Evolutionary conservation across 2,797 vertebrate species (phyloP).

Genomic region (Acanthurus leucopareius): DNA sequence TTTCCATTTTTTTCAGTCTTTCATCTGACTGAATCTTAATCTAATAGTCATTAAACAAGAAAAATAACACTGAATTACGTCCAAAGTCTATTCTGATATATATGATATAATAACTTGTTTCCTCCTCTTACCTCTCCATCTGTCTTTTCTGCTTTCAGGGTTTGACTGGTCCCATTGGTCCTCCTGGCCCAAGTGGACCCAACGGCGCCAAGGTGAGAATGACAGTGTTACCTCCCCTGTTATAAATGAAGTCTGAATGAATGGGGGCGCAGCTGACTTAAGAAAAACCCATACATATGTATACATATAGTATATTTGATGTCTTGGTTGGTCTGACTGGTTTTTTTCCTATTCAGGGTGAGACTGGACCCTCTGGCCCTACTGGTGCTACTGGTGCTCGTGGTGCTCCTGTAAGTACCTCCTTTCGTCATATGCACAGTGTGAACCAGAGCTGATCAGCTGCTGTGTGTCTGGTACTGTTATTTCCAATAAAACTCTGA

Average conservation of each 20-base stretch:
- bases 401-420: conserved; percentile 93
- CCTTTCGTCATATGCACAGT: not conserved
- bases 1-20: not conserved
- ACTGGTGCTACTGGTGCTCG: conserved; percentile 90
- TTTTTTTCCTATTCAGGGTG: conserved; percentile 86
- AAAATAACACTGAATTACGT: not conserved
- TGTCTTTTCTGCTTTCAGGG: conserved; percentile 83
- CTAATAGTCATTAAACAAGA: not conserved
- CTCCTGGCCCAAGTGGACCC: conserved; percentile 93
- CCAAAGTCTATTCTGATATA: conserved; percentile 5
- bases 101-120: not conserved
- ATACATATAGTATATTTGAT: not conserved
- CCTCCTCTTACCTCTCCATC: not conserved
- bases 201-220: conserved; percentile 94
- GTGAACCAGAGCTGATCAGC: not conserved
- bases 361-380: conserved; percentile 90
- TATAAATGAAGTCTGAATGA: not conserved
- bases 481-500: not conserved
- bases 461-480: not conserved
- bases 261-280: not conserved
- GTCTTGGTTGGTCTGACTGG: conserved; percentile 30
- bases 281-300: not conserved
- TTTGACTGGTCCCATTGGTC: conserved; percentile 96
- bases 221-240: not conserved
- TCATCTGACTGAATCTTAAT: not conserved